Percentiles rank a stretch among this genome's conserved stretches.
Conservation (phyloP, 2,113 vertebrate species). For the Caranx ignobilis region DNA sequence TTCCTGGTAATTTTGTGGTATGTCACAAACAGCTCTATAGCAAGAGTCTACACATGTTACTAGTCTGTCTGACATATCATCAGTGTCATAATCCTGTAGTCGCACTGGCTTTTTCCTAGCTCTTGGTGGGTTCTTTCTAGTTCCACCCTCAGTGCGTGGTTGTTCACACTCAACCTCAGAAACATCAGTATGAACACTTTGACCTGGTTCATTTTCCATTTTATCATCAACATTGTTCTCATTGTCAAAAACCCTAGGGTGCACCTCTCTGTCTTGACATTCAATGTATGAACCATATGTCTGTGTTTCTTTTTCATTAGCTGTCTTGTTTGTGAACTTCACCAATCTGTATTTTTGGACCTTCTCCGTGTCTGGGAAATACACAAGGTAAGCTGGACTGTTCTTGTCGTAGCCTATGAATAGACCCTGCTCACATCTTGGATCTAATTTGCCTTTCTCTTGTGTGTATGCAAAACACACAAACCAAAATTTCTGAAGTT, state of each 20-base stretch:
- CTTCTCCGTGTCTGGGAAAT: background rate
- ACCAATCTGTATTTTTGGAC: slow-evolving; percentile 22
- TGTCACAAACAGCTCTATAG: slow-evolving; percentile 13
- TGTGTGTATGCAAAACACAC: slow-evolving; percentile 16
- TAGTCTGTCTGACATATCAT: background rate
- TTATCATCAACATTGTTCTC: background rate
- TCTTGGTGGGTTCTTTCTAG: background rate
- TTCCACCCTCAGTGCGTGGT: too few relatives aligned
- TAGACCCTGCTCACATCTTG: background rate
- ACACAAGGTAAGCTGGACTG: slow-evolving; percentile 15
- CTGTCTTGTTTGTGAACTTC: slow-evolving; percentile 16
- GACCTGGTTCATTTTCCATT: background rate
- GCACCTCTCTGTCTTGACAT: background rate
- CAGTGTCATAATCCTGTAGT: background rate
- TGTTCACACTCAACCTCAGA: too few relatives aligned
- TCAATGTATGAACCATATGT: background rate
- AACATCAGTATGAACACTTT: too few relatives aligned
- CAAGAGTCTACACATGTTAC: slow-evolving; percentile 8
- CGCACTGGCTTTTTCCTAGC: background rate
- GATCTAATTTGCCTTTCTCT: background rate
- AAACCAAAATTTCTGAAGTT: slow-evolving; percentile 11
- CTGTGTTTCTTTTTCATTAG: slow-evolving; percentile 7
- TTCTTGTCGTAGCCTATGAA: slow-evolving; percentile 21
- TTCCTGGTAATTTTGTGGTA: slow-evolving; percentile 14
- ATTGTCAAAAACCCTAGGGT: background rate